Conservation (phyloP, 2,888 invertebrate genomes). For the Uropetala carovei region DNA sequence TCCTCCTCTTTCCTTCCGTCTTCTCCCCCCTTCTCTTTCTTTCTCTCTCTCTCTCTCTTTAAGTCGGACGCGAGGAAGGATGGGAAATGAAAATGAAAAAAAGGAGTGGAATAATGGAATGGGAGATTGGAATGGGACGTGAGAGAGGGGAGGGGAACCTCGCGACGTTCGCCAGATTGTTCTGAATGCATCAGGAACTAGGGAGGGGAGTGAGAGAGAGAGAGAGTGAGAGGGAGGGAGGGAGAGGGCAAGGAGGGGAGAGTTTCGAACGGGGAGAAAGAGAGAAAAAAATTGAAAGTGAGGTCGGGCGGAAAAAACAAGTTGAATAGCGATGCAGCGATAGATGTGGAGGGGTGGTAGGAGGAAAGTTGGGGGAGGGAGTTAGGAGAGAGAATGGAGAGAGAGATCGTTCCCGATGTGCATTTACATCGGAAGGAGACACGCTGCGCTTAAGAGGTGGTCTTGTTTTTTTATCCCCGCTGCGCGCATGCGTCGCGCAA, state of each 20-base stretch:
- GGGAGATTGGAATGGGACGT: not conserved
- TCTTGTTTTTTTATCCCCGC: conserved; percentile 35
- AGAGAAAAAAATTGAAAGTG: not conserved
- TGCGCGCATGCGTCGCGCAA: not conserved
- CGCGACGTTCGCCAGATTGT: not conserved
- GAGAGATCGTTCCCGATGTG: not conserved
- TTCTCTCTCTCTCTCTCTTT: not conserved
- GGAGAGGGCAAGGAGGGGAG: not conserved
- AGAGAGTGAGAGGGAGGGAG: not conserved
- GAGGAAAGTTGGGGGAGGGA: too few species aligned
- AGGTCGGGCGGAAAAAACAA: not conserved
- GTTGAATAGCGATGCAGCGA: conserved; percentile 30
- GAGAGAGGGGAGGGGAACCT: not conserved
- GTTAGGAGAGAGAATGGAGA: too few species aligned
- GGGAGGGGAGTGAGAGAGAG: not conserved
- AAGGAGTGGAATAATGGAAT: not conserved
- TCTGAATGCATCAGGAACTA: not conserved
- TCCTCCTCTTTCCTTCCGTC: not conserved
- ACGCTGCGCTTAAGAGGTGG: conserved; percentile 29
- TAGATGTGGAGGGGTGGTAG: not conserved
- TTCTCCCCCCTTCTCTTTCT: not conserved
- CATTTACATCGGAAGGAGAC: conserved; percentile 21
- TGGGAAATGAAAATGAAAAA: conserved; percentile 13
- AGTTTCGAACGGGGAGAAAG: too few species aligned
- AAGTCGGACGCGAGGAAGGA: not conserved